phyloP scores from a whole-genome alignment of 1,140 invertebrate genomes.

The Paralvinella palmiformis region DNA sequence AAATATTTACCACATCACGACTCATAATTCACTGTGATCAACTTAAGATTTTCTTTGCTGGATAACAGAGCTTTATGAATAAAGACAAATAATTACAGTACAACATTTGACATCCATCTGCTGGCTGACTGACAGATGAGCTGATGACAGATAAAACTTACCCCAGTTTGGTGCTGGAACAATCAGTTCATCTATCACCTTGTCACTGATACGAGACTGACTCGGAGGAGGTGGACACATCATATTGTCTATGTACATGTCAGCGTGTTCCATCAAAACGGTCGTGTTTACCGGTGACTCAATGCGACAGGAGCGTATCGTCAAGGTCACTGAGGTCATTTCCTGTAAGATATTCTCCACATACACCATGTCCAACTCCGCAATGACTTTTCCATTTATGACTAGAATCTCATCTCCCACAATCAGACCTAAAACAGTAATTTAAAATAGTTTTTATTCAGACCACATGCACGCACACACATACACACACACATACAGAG shows the following conservation, averaged over 20 bases:
- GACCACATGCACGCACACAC: no score
- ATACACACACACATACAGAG: no score
- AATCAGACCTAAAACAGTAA: slow-evolving; percentile 70
- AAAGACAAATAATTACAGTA: no score
- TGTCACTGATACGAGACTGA: slow-evolving; percentile 85
- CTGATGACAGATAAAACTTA: slow-evolving; percentile 52
- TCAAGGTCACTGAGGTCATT: slow-evolving; percentile 90
- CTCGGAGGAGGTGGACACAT: slow-evolving; percentile 87
- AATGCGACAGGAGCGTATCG: slow-evolving; percentile 89
- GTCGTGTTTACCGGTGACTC: slow-evolving; percentile 56
- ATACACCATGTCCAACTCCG: slow-evolving; percentile 99
- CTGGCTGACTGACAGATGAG: no score
- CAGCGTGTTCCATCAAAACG: slow-evolving; percentile 28
- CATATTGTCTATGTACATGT: slow-evolving; percentile 73
- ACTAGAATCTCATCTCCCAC: slow-evolving; percentile 98
- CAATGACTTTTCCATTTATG: slow-evolving; percentile 95
- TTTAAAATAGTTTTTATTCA: no score
- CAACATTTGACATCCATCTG: no score
- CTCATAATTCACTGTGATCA: no score
- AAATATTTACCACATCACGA: no score
- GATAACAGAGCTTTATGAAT: no score
- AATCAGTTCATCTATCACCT: slow-evolving; percentile 91
- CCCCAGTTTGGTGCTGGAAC: slow-evolving; percentile 90
- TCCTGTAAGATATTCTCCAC: slow-evolving; percentile 90
- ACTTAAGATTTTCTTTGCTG: no score